Conservation (phyloP, 2,797 vertebrate species). For the Graptemys geographica region DNA sequence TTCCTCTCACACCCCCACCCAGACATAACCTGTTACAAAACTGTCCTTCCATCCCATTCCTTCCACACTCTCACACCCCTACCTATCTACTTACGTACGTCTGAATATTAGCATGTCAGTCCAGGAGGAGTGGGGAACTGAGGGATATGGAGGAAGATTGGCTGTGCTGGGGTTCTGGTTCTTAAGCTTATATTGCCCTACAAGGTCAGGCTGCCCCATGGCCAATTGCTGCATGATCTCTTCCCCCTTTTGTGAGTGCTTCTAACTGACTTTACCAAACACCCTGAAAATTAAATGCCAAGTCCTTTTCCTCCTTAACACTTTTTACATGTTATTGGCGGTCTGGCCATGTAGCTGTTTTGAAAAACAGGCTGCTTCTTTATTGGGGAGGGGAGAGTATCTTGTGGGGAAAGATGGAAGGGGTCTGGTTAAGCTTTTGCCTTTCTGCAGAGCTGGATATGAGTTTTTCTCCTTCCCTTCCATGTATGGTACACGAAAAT, state of each 20-base stretch:
- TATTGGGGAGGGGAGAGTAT: background rate
- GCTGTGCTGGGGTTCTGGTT: background rate
- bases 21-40: background rate
- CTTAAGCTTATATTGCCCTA: background rate
- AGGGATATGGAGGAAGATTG: accelerated
- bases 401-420: background rate
- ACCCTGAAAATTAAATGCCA: background rate
- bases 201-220: background rate
- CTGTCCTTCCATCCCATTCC: background rate
- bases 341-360: background rate
- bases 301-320: background rate
- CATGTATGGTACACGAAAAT: accelerated
- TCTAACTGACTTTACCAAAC: background rate
- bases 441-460: background rate
- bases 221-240: background rate
- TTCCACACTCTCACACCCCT: background rate
- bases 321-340: accelerated
- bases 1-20: background rate
- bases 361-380: background rate
- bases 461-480: accelerated
- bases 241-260: background rate
- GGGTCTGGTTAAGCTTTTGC: background rate
- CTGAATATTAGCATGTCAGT: background rate
- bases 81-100: background rate
- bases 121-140: background rate